Evolutionary conservation across 2,113 vertebrate species (phyloP), one percentile per base, ranked within the genome.

Genomic region (Perccottus glenii): DNA sequence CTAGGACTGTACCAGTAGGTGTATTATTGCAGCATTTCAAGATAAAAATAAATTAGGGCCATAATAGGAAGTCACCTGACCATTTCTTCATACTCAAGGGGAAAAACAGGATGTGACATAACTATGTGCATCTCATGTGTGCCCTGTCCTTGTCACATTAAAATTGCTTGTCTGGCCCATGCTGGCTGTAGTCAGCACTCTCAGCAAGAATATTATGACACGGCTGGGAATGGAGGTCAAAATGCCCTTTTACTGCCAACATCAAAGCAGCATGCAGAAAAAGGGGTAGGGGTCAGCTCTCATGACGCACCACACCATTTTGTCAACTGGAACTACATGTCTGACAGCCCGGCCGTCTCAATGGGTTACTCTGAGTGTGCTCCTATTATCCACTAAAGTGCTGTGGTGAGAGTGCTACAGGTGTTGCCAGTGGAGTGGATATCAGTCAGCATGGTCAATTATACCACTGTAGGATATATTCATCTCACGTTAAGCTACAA

Each of bases 191-290:
- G 69, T 86, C 80, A 64, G 72, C 73, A 71, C 62, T 70, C 70
- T 64, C 3, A 10, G 57, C 68, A 52, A 53, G 35, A 35, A 71
- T 68, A 48, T 73, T 33, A 53, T 3, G 35, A 52, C 61, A n/a
- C 19, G 73, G 70, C 77, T 74, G 67, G 48, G 67, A 60, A 73
- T 63, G 65, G 56, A 63, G 77, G 78, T 88, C 74, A 81, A 87
- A 81, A 70, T 57, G 47, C 50, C 43, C 44, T 84, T 86, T 70
- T 19, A 78, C 45, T 48, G 49, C 59, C 56, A 74, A 78, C 74
- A 78, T 68, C 74, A 64, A 68, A 51, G 46, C 50, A 40, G 61
- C 50, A 44, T 6, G 38, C 60, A 52, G 55, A 60, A 44, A 3
- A 2, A 62, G 56, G 70, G 53, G 50, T 48, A 62, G 47, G 45